phyloP scores from a whole-genome alignment of 2,888 invertebrate genomes.

The Thymelicus sylvestris region DNA sequence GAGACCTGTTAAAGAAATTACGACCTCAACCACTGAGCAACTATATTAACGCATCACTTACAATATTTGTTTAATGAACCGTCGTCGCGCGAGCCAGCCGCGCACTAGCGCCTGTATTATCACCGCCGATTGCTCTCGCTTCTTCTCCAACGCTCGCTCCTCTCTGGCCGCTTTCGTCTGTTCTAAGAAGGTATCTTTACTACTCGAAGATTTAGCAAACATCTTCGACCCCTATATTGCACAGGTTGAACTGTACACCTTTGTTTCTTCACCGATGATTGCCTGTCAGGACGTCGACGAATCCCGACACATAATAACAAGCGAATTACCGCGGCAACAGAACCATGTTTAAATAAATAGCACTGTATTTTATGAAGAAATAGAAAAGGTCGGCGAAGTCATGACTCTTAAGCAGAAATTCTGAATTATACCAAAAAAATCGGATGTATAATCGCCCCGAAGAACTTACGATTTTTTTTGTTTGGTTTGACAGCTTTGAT shows the following conservation, averaged over 20 bases:
- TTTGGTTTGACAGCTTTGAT: constrained; percentile 27
- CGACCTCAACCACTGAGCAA: too few species aligned
- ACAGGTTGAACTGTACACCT: constrained; percentile 50
- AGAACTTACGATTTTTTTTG: constrained; percentile 17
- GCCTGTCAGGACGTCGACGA: constrained; percentile 55
- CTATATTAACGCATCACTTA: constrained; percentile 71
- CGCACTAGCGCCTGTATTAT: constrained; percentile 90
- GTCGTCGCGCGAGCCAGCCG: constrained; percentile 89
- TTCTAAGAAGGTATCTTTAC: constrained; percentile 92
- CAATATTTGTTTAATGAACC: constrained; percentile 88
- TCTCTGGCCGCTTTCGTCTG: constrained; percentile 96
- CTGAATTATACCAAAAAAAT: constrained; percentile 17
- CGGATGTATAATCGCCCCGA: constrained; percentile 7
- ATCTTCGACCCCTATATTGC: constrained; percentile 55
- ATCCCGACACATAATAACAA: constrained; percentile 41
- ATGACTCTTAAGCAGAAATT: constrained; percentile 7
- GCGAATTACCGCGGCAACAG: constrained; percentile 36
- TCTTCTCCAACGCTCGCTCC: constrained; percentile 94
- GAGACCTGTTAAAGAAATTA: too few species aligned
- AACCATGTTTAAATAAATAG: constrained; percentile 31
- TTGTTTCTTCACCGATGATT: constrained; percentile 61
- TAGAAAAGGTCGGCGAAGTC: neutral
- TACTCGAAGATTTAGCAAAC: constrained; percentile 79
- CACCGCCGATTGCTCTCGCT: constrained; percentile 89
- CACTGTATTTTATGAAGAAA: constrained; percentile 4